Percentiles rank a stretch among this genome's conserved stretches.
Evolutionary conservation across 37 sponge, comb jelly and placozoan species (phyloP).

Genomic region (Crambe crambe): DNA sequence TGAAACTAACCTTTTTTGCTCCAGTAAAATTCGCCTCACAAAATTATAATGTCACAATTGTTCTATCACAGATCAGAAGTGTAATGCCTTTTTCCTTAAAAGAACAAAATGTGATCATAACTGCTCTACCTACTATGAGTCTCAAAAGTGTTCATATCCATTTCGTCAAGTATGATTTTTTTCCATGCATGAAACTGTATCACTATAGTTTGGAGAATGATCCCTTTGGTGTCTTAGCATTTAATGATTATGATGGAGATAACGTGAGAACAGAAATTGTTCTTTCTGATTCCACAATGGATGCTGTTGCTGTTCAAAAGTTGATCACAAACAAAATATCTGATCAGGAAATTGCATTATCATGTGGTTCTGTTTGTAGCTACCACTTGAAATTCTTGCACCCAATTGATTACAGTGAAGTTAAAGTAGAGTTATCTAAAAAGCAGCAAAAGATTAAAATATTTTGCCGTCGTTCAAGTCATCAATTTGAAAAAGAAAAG

Average conservation of each 20-base stretch:
- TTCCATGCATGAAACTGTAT: too few species aligned
- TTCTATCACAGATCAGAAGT: too few species aligned
- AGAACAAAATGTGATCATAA: neutral
- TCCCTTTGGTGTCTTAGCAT: too few species aligned
- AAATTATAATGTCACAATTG: neutral
- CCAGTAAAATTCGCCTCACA: neutral
- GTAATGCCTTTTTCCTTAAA: neutral
- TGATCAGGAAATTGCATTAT: neutral
- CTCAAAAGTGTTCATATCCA: neutral
- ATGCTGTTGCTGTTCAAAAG: neutral
- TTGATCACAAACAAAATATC: neutral
- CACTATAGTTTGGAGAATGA: too few species aligned
- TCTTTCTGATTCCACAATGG: neutral
- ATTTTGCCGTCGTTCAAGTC: neutral
- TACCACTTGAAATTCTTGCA: conserved; percentile 1
- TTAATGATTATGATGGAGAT: conserved; percentile 17
- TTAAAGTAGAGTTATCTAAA: neutral
- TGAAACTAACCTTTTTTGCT: neutral
- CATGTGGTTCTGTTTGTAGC: neutral
- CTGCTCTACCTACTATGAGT: neutral
- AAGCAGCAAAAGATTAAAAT: neutral
- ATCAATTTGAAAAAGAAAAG: neutral
- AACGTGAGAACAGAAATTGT: conserved; percentile 2
- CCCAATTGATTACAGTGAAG: neutral
- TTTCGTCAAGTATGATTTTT: neutral